Evolutionary conservation across 2,797 vertebrate species (phyloP), one percentile per base, ranked within the genome.

Genomic region (Leuciscus waleckii): DNA sequence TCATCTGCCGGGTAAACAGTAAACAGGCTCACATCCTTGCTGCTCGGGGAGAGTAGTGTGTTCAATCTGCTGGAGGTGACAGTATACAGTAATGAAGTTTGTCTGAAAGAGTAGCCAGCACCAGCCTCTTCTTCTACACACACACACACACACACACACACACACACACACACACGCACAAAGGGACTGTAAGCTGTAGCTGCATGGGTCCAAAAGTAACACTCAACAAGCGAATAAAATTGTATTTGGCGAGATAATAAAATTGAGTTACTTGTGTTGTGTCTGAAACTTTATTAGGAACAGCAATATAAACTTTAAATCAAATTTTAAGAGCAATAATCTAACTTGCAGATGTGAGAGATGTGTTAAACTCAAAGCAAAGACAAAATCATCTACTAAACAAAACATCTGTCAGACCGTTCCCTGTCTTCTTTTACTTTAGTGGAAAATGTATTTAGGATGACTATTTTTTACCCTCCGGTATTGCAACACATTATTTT

Each of bases 1-100:
- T 81, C 58, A 84, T 79, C 78, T 87, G 11, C 29, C 79, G 61
- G 49, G 71, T 80, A 79, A 70, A 82, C 46, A 80, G 39, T 84
- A 82, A 87, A 85, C 71, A 78, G 43, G 4, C 71, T 58, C 9
- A 26, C 26, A 67, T 73, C n/a, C 35, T n/a, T 46, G 32, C 61
- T n/a, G 71, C 49, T 68, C 17, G 7, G 23, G 10, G 16, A 78
- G 75, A 81, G 77, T 23, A 41, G 78, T 41, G 65, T 68, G 81
- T 82, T 69, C 73, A 70, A n/a, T 77, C 63, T 81, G 41, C 54
- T 69, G 46, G 41, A 81, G 83, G 43, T 78, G 78, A 68, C 37
- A 68, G 51, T 71, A 51, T 49, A 58, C 26, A 85, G 49, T 81
- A 81, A 68, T 79, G 49, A 79, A 79, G 76, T 49, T 26, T 26